Percentiles rank a stretch among this genome's conserved stretches.
These are phyloP conservation scores for Phrynocephalus guinanensis DNA, from an alignment of 2,797 vertebrate genomes.

Conservation along the genomic window DNA sequence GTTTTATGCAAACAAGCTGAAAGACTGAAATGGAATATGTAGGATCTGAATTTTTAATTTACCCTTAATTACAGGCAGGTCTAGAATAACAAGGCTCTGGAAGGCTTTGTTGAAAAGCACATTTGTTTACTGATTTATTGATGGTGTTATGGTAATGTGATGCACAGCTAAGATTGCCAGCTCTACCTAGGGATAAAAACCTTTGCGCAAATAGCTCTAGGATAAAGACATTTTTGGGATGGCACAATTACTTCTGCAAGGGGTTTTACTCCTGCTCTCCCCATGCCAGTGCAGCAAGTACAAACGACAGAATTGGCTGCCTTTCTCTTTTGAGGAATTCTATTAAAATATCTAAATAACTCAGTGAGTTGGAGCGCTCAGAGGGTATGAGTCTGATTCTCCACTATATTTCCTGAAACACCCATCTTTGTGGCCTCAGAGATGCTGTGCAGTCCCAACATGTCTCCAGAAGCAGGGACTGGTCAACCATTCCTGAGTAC, in stretches of 20 bases:
- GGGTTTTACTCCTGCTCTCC: not conserved
- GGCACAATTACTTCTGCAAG: not conserved
- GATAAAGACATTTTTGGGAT: not conserved
- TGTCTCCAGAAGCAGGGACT: too few species aligned
- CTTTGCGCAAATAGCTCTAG: not conserved
- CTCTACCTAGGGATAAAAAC: not conserved
- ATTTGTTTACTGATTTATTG: not conserved
- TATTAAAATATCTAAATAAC: too few species aligned
- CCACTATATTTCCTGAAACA: too few species aligned
- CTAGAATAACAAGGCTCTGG: not conserved
- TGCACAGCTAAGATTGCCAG: not conserved
- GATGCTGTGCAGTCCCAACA: too few species aligned
- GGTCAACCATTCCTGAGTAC: too few species aligned
- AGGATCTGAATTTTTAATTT: not conserved
- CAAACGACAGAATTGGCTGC: too few species aligned
- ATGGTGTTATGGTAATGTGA: not conserved
- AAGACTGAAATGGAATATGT: not conserved
- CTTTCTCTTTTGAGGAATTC: not conserved
- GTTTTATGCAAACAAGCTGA: not conserved
- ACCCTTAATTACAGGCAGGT: not conserved
- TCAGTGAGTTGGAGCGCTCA: too few species aligned
- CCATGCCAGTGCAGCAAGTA: not conserved
- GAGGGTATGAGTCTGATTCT: too few species aligned
- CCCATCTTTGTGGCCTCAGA: too few species aligned
- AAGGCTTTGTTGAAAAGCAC: not conserved